Evolutionary conservation across 1,140 invertebrate species (phyloP).

Genomic region (Ips nitidus): DNA sequence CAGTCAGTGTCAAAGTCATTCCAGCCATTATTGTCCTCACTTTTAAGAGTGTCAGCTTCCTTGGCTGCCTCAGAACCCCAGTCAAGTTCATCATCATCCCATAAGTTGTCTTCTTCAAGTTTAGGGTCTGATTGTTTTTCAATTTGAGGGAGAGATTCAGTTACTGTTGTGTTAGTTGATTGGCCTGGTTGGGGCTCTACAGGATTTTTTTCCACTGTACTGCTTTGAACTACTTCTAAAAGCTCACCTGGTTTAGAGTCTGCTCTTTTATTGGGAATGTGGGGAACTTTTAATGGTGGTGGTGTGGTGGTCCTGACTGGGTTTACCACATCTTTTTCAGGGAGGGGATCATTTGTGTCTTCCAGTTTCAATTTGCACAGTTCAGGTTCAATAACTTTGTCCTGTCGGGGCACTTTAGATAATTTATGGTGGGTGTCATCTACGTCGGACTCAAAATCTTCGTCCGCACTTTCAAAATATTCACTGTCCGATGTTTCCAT

Average conservation of each 20-base stretch:
- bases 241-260: not conserved
- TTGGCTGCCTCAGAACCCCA: conserved; percentile 33
- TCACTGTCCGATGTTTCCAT: conserved; percentile 74
- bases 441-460: conserved; percentile 63
- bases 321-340: too few species aligned
- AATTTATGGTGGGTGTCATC: conserved; percentile 25
- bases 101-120: conserved; percentile 43
- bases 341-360: not conserved
- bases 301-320: not conserved
- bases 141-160: not conserved
- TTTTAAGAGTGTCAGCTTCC: conserved; percentile 19
- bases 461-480: conserved; percentile 59
- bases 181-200: not conserved
- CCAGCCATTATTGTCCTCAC: conserved; percentile 26
- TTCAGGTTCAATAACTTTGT: conserved; percentile 26
- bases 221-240: not conserved
- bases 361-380: not conserved
- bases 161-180: not conserved
- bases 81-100: conserved; percentile 46
- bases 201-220: not conserved
- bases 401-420: not conserved
- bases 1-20: conserved; percentile 34
- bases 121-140: not conserved
- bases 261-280: not conserved
- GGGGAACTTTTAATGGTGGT: not conserved